These are phyloP conservation scores for Albula goreensis DNA, from an alignment of 2,113 vertebrate genomes.

Conservation along the genomic window DNA sequence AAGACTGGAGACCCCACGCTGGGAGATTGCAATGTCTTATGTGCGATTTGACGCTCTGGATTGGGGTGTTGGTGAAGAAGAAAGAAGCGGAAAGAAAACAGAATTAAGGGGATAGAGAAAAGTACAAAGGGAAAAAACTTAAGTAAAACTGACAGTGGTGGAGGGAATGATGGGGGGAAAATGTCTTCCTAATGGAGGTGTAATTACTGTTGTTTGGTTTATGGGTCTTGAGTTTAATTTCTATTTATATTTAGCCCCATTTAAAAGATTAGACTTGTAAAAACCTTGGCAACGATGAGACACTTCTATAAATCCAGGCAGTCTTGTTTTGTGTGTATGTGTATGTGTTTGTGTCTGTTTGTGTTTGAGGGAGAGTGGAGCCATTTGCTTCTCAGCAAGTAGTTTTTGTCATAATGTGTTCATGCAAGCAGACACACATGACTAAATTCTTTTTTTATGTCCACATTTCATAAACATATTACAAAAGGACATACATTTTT, in stretches of 20 bases:
- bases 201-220: not conserved
- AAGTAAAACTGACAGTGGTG: not conserved
- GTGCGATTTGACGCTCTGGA: not conserved
- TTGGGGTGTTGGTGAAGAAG: not conserved
- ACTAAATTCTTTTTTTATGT: too few species aligned
- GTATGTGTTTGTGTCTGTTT: not conserved
- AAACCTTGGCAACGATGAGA: not conserved
- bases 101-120: not conserved
- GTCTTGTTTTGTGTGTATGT: not conserved
- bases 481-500: too few species aligned
- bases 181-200: not conserved
- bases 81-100: not conserved
- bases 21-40: not conserved
- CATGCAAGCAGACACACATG: not conserved
- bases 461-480: too few species aligned
- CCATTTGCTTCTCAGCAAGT: not conserved
- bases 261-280: not conserved
- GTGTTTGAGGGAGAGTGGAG: not conserved
- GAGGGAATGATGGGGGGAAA: not conserved
- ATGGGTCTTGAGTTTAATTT: not conserved
- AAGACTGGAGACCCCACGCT: slow-evolving; percentile 1
- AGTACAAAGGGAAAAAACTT: not conserved
- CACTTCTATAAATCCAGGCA: not conserved
- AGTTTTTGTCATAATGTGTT: not conserved
- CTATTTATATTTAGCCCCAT: not conserved